These are phyloP conservation scores for Thaumetopoea pityocampa DNA, from an alignment of 1,140 invertebrate genomes.

Conservation along the genomic window DNA sequence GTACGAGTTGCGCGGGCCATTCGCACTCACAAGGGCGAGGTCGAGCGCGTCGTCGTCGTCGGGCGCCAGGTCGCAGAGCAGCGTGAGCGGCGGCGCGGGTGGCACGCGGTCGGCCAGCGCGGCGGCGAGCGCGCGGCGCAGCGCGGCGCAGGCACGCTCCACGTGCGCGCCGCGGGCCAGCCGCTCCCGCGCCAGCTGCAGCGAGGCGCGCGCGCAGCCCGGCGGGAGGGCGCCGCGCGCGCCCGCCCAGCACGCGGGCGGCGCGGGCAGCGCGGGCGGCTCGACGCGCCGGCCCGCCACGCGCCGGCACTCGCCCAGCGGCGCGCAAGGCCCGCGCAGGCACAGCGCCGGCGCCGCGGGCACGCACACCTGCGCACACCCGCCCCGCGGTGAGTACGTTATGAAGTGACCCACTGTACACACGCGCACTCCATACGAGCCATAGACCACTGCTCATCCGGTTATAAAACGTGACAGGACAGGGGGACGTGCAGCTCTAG, in stretches of 20 bases:
- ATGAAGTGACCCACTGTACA: no score
- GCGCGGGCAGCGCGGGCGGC: constrained; percentile 84
- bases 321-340: constrained; percentile 84
- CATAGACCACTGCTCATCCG: no score
- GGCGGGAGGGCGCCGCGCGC: constrained; percentile 77
- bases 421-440: no score
- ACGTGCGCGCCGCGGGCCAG: constrained; percentile 84
- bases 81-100: constrained; percentile 79
- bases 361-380: constrained; percentile 85
- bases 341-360: constrained; percentile 86
- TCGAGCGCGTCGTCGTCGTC: constrained; percentile 89
- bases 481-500: no score
- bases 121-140: constrained; percentile 83
- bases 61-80: constrained; percentile 88
- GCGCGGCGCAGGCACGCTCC: constrained; percentile 84
- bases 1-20: no score
- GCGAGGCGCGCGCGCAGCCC: constrained; percentile 86
- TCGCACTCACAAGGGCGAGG: constrained; percentile 88
- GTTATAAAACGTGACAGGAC: no score
- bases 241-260: constrained; percentile 88
- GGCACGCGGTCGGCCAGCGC: constrained; percentile 57
- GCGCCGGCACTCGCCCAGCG: constrained; percentile 88
- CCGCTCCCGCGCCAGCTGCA: constrained; percentile 84
- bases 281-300: constrained; percentile 85
- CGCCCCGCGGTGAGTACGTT: no score